Evolutionary conservation across 1,140 invertebrate species (phyloP).

Genomic region (Trachymyrmex septentrionalis): DNA sequence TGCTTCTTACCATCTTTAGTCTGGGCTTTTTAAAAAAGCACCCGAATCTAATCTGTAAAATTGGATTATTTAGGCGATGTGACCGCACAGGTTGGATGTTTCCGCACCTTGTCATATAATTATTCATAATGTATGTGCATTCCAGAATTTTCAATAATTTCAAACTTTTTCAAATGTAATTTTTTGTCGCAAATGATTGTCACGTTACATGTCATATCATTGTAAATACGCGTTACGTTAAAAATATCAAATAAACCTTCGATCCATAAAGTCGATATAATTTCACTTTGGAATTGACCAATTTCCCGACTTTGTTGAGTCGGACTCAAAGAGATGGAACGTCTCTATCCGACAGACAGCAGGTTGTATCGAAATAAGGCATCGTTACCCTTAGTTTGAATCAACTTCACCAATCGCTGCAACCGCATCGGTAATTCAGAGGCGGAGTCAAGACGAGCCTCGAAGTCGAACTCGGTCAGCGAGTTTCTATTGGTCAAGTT

Average conservation of each 20-base stretch:
- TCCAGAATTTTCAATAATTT: neutral
- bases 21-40: neutral
- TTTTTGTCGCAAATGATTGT: neutral
- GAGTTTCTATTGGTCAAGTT: conserved; percentile 46
- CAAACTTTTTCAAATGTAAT: neutral
- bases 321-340: neutral
- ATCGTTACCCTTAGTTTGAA: conserved; percentile 1
- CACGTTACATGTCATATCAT: neutral
- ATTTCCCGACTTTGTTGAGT: neutral
- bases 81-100: too few relatives aligned
- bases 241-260: neutral
- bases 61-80: neutral
- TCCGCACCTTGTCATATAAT: neutral
- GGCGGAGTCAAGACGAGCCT: conserved; percentile 51
- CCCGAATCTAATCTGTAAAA: too few relatives aligned
- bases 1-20: neutral
- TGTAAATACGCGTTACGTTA: neutral
- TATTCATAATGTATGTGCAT: neutral
- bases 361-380: neutral
- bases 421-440: conserved; percentile 29
- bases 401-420: conserved; percentile 40
- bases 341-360: neutral
- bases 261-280: neutral
- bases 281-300: neutral
- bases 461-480: conserved; percentile 45